Conservation (phyloP, 2,888 invertebrate species). For the Bursaphelenchus okinawaensis region DNA sequence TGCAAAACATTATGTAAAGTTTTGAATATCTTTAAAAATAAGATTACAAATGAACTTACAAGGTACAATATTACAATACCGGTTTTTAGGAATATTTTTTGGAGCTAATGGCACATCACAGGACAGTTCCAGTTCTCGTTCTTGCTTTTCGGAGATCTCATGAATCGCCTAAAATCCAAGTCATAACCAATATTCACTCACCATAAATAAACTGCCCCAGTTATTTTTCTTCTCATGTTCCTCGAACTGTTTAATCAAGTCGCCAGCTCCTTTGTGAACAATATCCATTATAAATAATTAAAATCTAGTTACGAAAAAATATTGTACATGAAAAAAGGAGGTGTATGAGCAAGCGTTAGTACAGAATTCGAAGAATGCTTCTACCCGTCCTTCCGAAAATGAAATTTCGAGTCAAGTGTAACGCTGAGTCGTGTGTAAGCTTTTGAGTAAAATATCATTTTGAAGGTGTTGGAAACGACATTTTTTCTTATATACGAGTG, state of each 20-base stretch:
- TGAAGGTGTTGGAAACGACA: not conserved
- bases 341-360: no score
- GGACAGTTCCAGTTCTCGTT: constrained; percentile 19
- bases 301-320: not conserved
- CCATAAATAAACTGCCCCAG: not conserved
- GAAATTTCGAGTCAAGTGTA: not conserved
- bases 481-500: not conserved
- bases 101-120: constrained; percentile 20
- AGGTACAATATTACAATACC: constrained; percentile 45
- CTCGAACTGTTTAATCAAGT: not conserved
- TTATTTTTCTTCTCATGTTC: not conserved
- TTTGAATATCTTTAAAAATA: not conserved
- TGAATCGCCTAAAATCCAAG: constrained; percentile 12
- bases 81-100: constrained; percentile 39
- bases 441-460: not conserved
- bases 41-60: constrained; percentile 28
- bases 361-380: not conserved
- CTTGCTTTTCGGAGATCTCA: constrained; percentile 18
- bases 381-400: not conserved
- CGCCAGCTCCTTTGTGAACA: not conserved
- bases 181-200: not conserved
- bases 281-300: not conserved
- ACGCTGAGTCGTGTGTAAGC: not conserved
- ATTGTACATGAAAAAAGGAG: no score
- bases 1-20: constrained; percentile 3